Conservation (phyloP, 2,888 invertebrate genomes). For the Caenorhabditis doughertyi region DNA sequence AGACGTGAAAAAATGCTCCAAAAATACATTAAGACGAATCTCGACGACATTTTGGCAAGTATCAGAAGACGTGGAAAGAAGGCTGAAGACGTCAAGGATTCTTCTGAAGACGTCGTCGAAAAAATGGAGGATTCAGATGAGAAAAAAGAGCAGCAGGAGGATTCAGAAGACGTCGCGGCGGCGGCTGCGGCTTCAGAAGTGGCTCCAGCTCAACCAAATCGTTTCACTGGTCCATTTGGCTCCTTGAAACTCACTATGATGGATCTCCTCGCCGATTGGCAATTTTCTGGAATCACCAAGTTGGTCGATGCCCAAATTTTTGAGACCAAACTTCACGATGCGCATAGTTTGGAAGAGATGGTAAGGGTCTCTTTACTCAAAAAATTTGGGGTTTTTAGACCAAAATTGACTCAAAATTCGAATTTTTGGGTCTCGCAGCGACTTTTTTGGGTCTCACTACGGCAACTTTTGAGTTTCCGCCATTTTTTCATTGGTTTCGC, state of each 20-base stretch:
- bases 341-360: constrained; percentile 48
- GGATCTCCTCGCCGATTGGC: constrained; percentile 34
- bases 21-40: constrained; percentile 32
- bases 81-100: constrained; percentile 31
- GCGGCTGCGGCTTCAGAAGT: not conserved
- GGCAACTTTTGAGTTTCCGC: too few species aligned
- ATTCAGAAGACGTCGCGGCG: not conserved
- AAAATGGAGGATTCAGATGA: constrained; percentile 27
- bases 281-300: constrained; percentile 37
- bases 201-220: not conserved
- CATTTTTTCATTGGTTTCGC: too few species aligned
- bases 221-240: constrained; percentile 33
- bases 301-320: constrained; percentile 27
- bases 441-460: too few species aligned
- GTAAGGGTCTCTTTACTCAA: too few species aligned
- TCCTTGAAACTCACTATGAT: constrained; percentile 34
- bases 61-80: constrained; percentile 28
- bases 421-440: too few species aligned
- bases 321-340: constrained; percentile 32
- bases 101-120: constrained; percentile 3
- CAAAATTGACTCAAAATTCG: not conserved
- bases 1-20: constrained; percentile 43
- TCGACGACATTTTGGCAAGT: constrained; percentile 43
- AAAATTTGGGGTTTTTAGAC: not conserved
- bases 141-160: constrained; percentile 31